A percentile compares a stretch with the other conserved stretches of the same genome.
Conservation (phyloP, 2,113 vertebrate genomes). For the Uria aalge region DNA sequence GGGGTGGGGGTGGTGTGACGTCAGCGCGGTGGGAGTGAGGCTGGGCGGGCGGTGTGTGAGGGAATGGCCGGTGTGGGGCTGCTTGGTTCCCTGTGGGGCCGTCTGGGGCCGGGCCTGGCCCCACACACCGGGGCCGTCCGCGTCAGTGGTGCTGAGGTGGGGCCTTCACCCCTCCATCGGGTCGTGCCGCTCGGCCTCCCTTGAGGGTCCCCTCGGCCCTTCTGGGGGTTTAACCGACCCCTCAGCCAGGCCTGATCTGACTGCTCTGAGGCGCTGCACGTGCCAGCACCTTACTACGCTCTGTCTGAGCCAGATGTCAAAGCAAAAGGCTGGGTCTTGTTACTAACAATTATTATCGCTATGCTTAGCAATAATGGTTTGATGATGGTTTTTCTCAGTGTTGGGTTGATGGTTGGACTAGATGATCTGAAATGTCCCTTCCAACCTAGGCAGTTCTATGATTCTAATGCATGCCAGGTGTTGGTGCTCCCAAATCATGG, state of each 20-base stretch:
- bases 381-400: too few relatives aligned
- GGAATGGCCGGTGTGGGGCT: fast-evolving
- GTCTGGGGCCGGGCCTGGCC: too few relatives aligned
- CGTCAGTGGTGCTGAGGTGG: fast-evolving
- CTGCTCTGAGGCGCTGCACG: neutral
- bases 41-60: neutral
- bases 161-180: fast-evolving
- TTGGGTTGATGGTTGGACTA: too few relatives aligned
- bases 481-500: neutral
- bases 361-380: too few relatives aligned
- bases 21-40: neutral
- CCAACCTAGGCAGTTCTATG: too few relatives aligned
- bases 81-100: too few relatives aligned
- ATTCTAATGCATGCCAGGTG: too few relatives aligned
- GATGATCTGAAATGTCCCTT: too few relatives aligned
- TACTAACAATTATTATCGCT: too few relatives aligned
- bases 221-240: neutral
- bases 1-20: fast-evolving
- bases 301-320: neutral
- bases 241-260: neutral
- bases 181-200: too few relatives aligned
- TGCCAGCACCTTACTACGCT: too few relatives aligned
- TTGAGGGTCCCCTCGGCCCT: neutral
- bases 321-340: neutral
- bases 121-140: fast-evolving